Evolutionary conservation across 23 tunicate genomes (phyloP).

Genomic region (Trididemnum miniatum): DNA sequence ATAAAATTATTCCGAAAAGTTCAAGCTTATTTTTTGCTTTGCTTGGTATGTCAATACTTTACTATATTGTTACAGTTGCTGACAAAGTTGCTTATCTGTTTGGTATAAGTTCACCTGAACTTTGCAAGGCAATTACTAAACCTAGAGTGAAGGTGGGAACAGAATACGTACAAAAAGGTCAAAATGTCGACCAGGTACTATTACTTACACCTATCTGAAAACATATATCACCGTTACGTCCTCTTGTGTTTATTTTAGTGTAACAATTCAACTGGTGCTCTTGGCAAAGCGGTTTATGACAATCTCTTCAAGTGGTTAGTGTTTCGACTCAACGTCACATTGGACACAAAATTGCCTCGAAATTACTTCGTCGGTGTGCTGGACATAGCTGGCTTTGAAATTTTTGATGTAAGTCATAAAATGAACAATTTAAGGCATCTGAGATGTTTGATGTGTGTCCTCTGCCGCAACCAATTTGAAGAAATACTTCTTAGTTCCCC

Average conservation of each 20-base stretch:
- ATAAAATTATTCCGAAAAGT: no score
- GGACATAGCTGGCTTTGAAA: slow-evolving; percentile 97
- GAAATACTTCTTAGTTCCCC: no score
- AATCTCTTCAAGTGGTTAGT: slow-evolving; percentile 89
- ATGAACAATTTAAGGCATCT: slow-evolving; percentile 98
- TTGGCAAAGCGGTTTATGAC: slow-evolving; percentile 82
- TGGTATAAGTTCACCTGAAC: slow-evolving; percentile 85
- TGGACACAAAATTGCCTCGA: slow-evolving; percentile 89
- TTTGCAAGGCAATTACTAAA: slow-evolving; percentile 72
- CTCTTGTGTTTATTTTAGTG: slow-evolving; percentile 29
- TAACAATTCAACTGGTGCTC: slow-evolving; percentile 85
- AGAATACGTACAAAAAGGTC: slow-evolving; percentile 90
- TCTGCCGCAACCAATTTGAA: no score
- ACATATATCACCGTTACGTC: background rate
- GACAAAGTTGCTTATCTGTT: slow-evolving; percentile 87
- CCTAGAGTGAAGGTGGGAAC: slow-evolving; percentile 96
- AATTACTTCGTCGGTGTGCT: slow-evolving; percentile 91
- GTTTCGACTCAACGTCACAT: slow-evolving; percentile 59
- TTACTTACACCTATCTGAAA: background rate
- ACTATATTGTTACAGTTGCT: slow-evolving; percentile 47
- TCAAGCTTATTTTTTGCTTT: no score
- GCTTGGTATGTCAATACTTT: background rate
- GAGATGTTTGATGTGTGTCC: no score
- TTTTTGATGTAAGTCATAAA: slow-evolving; percentile 81
- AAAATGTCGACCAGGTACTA: slow-evolving; percentile 81